Evolutionary conservation across 2,888 invertebrate species (phyloP).

Genomic region (Ornithoptera alexandrae): DNA sequence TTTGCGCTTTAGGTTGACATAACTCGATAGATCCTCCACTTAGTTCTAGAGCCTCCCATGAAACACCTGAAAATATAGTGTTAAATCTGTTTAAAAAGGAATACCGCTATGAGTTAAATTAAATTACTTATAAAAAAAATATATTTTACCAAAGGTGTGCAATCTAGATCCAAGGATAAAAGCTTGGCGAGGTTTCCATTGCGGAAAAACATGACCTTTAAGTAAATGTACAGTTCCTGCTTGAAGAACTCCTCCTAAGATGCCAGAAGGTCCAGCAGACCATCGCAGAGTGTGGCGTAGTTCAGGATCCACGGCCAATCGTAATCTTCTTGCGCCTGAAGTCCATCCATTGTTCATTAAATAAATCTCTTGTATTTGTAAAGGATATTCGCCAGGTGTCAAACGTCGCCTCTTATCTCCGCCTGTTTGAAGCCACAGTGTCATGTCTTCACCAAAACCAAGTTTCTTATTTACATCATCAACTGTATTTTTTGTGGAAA

Average conservation of each 20-base stretch:
- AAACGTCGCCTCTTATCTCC: slow-evolving; percentile 79
- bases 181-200: slow-evolving; percentile 82
- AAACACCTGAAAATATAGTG: slow-evolving; percentile 49
- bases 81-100: too few species aligned
- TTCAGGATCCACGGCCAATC: slow-evolving; percentile 84
- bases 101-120: neutral
- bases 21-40: slow-evolving; percentile 69
- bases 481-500: slow-evolving; percentile 79
- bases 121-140: neutral
- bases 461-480: slow-evolving; percentile 75
- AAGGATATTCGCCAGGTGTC: slow-evolving; percentile 76
- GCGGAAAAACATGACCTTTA: slow-evolving; percentile 84
- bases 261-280: slow-evolving; percentile 80
- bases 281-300: slow-evolving; percentile 81
- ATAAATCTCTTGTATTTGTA: slow-evolving; percentile 82
- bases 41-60: slow-evolving; percentile 69
- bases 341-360: slow-evolving; percentile 80
- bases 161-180: slow-evolving; percentile 81
- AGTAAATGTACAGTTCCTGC: slow-evolving; percentile 80
- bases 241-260: slow-evolving; percentile 62
- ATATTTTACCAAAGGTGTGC: slow-evolving; percentile 74
- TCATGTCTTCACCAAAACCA: slow-evolving; percentile 70
- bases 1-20: slow-evolving; percentile 69
- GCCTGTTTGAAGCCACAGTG: slow-evolving; percentile 79
- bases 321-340: slow-evolving; percentile 78